Evolutionary conservation across 2,113 vertebrate species (phyloP).

Genomic region (Sphyrna mokarran): DNA sequence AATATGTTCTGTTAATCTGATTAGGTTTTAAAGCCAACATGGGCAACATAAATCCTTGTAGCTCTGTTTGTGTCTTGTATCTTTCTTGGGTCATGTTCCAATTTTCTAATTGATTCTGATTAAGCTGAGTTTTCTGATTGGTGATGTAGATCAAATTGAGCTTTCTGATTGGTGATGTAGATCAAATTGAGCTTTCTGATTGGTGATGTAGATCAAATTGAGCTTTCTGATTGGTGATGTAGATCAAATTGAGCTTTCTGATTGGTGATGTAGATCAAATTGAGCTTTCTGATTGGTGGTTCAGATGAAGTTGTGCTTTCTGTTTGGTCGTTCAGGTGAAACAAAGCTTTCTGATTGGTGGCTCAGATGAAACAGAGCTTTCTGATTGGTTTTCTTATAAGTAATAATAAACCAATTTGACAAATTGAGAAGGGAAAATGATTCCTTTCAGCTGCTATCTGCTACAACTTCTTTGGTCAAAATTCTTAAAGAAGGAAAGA

Average conservation of each 20-base stretch:
- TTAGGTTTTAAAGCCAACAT: background rate
- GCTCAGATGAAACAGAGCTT: background rate
- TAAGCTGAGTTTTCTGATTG: background rate
- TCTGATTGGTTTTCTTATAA: background rate
- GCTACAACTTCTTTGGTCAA: background rate
- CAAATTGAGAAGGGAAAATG: background rate
- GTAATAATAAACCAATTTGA: background rate
- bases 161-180: background rate
- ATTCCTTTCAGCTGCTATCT: background rate
- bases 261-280: background rate
- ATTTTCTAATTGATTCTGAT: background rate
- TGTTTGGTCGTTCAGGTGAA: background rate
- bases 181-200: background rate
- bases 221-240: background rate
- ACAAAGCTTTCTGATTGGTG: background rate
- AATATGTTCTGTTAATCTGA: background rate
- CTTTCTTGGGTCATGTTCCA: background rate
- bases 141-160: background rate
- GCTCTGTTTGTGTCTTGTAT: background rate
- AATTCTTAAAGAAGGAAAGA: background rate
- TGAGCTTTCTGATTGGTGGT: background rate
- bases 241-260: background rate
- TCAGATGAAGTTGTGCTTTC: no score
- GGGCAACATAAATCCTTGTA: background rate
- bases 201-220: background rate